Base-by-base conservation (phyloP, 2,888 invertebrate genomes). In the Prenolepis imparis region DNA sequence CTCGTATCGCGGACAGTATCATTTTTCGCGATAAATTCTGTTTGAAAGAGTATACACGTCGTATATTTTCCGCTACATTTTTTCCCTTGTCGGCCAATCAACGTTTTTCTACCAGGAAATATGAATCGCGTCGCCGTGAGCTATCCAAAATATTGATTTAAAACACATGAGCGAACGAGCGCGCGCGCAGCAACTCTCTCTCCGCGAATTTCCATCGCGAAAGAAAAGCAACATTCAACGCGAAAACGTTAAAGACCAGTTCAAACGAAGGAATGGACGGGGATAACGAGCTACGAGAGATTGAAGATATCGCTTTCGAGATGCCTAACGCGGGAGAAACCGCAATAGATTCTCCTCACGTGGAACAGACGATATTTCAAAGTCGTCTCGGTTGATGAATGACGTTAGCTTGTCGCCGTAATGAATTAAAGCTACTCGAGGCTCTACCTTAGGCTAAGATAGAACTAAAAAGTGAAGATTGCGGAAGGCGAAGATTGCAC, bases 81-180 rank as follows among this genome's bases (percentile, higher is more conserved):
- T 70, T 36, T 32, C 36, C 28, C 28, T 44, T 15, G 70, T 36
- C 32, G 72, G 48, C 72, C 59, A 80, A 70, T 80, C 72, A 80
- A 72, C 59, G 72, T 61, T 80, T 61, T 80, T 72, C 72, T 36
- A 72, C 11, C 72, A 72, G 72, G 78, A 80, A 80, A 80, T 70
- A 59, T 59, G 72, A 72, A 61, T 77, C 68, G 67, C 77, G 68
- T 57, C 52, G 57, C 72, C 59, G 78, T 72, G 48, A 80, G 78
- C 72, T 24, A 59, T 72, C 24, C 72, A 80, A 80, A 80, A 80
- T 80, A 80, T 80, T 80, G 78, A 72, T 80, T 72, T 48, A 61
- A 80, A 80, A 72, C 78, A 12, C n/a, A 21, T n/a, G 59, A 44
- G 18, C 15, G 57, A 28, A 28, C 28, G 28, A 6, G 44, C 18